phyloP scores from a whole-genome alignment of 2,888 invertebrate genomes.

The Acrocera orbiculus region DNA sequence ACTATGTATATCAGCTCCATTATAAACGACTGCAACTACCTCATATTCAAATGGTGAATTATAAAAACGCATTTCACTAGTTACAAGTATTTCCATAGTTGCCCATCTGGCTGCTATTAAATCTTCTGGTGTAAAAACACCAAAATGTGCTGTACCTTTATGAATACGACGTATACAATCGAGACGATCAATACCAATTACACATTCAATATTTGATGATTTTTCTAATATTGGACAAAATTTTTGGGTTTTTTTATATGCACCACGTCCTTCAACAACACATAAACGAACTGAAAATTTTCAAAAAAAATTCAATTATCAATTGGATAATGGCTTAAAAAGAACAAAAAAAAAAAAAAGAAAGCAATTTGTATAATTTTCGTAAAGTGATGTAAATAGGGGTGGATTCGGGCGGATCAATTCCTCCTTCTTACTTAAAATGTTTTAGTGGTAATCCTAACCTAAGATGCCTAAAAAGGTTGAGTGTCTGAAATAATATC shows the following conservation, averaged over 20 bases:
- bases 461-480: too few relatives aligned
- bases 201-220: conserved; percentile 48
- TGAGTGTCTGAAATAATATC: too few relatives aligned
- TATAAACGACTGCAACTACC: conserved; percentile 47
- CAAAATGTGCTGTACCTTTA: conserved; percentile 64
- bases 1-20: conserved; percentile 39
- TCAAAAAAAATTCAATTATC: conserved; percentile 17
- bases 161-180: conserved; percentile 64
- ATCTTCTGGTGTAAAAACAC: conserved; percentile 70
- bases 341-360: neutral
- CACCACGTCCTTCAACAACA: conserved; percentile 47
- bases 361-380: too few relatives aligned
- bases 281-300: conserved; percentile 48
- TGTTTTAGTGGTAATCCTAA: too few relatives aligned
- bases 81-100: conserved; percentile 46
- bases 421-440: too few relatives aligned
- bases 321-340: too few relatives aligned
- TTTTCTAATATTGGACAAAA: conserved; percentile 45
- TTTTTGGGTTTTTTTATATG: conserved; percentile 39
- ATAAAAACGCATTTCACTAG: conserved; percentile 45
- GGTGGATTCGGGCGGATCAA: too few relatives aligned
- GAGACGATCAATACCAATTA: conserved; percentile 55
- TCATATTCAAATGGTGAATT: conserved; percentile 39
- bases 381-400: too few relatives aligned
- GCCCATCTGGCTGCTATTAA: conserved; percentile 56